Base-by-base conservation (phyloP, 2,797 vertebrate species). In the Hydrolagus colliei region DNA sequence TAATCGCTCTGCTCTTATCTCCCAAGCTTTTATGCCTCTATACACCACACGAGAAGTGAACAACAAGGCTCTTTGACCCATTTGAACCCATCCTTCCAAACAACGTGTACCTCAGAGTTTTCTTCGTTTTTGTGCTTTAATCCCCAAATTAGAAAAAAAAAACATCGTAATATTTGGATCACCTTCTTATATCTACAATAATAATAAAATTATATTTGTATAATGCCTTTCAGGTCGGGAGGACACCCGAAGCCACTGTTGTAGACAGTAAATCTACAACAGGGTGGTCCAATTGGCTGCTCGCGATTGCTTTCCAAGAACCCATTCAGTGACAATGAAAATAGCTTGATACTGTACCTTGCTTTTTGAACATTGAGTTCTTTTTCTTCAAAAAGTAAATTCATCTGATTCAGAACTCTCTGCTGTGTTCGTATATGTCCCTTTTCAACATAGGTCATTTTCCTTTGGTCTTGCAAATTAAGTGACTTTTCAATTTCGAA, bases 331-430 rank as follows among this genome's bases (percentile, higher is more conserved):
- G 8, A 61, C 62, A 35, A 8, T 62, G 71, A 74, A 86, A 20
- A 87, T 41, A 86, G 86, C 87, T 86, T 88, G 94, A 88, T 87
- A 27, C 27, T 27, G 27, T 27, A 98, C 97, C 95, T 94, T 87
- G 90, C 89, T 87, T 92, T 93, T 87, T 92, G 91, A 79, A 95
- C 88, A 9, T 87, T 89, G 10, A 91, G 86, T 82, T 94, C 92
- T 89, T 96, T 95, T 89, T 95, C 94, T 86, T 87, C 90, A 20
- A 91, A 91, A 22, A 91, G 86, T 71, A 79, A 78, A 88, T 93
- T 91, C 79, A 97, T 92, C 87, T 93, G 86, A 90, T 93, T 91
- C 86, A 96, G 87, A 87, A 90, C 92, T 90, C 88, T 92, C 86
- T 90, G 93, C 86, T 95, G 92, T 87, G 91, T 90, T 88, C 93